Base-by-base conservation (phyloP, 2,113 vertebrate genomes). In the Hymenochirus boettgeri region DNA sequence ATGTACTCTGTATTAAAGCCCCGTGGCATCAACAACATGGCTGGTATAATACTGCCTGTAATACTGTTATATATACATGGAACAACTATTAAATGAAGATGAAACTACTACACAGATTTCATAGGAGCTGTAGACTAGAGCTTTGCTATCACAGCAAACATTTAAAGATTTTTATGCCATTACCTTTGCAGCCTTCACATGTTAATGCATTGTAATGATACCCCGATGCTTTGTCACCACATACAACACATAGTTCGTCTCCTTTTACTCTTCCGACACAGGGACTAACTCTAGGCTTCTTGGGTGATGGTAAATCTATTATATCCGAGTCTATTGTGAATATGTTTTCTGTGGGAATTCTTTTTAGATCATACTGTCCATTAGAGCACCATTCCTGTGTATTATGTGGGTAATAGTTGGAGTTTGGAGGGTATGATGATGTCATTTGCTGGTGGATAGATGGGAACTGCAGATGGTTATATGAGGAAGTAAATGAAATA, bases 151-250 rank as follows among this genome's bases (percentile, higher is more conserved):
- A n/a, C n/a, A n/a, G n/a, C n/a, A n/a, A n/a, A n/a, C n/a, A n/a
- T n/a, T n/a, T n/a, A n/a, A n/a, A n/a, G n/a, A n/a, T n/a, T n/a
- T n/a, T n/a, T n/a, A n/a, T n/a, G n/a, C n/a, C n/a, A 82, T 73
- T 88, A 99, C 96, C 96, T 97, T 99, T 99, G 73, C 96, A 99
- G 19, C 96, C 96, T 74, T 99, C 96, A 74, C 96, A 99, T 60
- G 96, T 99, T 29, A 99, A 91, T 11, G 96, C 96, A 0, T 99
- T 99, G 71, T 99, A 98, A 73, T 99, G 96, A 70, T 98, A 99
- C 27, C 96, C 96, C 15, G 96, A 98, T 1, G 96, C 96, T 79
- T 96, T 93, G 86, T 98, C 96, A 63, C 96, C 95, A 8, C 96
- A 99, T 63, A 99, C 96, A 5, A 99, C 95, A 66, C 96, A 99